phyloP scores from a whole-genome alignment of 1,140 invertebrate genomes.

The Drosophila sp. region DNA sequence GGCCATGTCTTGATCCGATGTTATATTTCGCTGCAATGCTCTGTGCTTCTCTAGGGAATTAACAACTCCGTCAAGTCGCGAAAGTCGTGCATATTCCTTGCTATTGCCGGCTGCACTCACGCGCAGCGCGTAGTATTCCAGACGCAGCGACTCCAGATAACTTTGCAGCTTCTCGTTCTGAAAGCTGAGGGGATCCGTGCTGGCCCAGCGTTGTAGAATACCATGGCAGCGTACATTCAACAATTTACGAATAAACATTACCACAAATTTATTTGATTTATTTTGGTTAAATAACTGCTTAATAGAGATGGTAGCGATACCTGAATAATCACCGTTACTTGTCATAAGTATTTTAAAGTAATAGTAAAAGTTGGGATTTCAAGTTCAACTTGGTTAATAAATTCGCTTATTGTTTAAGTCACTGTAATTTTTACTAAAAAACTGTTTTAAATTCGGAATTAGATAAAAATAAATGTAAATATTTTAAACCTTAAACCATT shows the following conservation, averaged over 20 bases:
- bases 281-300: constrained; percentile 26
- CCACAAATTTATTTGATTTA: constrained; percentile 24
- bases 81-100: constrained; percentile 53
- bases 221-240: constrained; percentile 19
- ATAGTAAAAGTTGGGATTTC: too few relatives aligned
- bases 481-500: too few relatives aligned
- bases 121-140: constrained; percentile 74
- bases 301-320: neutral
- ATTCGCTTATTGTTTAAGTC: too few relatives aligned
- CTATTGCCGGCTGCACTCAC: constrained; percentile 60
- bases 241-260: constrained; percentile 56
- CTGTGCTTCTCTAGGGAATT: constrained; percentile 66
- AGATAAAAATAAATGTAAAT: too few relatives aligned
- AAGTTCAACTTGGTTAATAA: too few relatives aligned
- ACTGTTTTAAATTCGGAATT: neutral
- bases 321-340: too few relatives aligned
- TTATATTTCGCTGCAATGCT: constrained; percentile 67
- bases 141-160: constrained; percentile 71
- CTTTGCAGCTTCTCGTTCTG: constrained; percentile 68
- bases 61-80: constrained; percentile 69
- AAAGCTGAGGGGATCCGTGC: constrained; percentile 57
- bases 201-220: constrained; percentile 46
- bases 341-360: neutral
- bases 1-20: constrained; percentile 84
- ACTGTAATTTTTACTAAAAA: too few relatives aligned